Percentiles rank a stretch among this genome's conserved stretches.
Evolutionary conservation across 1,140 invertebrate genomes (phyloP).

Genomic region (Patella vulgata): DNA sequence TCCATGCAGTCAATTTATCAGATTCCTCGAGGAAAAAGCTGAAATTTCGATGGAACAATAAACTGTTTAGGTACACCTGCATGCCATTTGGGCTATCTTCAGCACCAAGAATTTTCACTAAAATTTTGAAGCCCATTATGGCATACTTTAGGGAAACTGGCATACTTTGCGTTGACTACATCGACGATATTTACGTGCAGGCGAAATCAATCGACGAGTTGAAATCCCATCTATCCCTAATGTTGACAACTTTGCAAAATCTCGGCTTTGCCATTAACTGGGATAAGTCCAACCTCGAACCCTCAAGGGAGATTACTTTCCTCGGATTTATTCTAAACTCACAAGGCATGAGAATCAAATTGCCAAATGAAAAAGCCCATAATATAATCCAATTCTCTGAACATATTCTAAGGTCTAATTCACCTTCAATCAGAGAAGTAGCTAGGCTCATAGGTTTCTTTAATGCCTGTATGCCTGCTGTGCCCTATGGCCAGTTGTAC

Average conservation of each 20-base stretch:
- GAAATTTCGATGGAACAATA: no score
- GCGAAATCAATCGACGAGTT: neutral
- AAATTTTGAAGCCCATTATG: constrained; percentile 18
- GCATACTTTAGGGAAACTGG: constrained; percentile 9
- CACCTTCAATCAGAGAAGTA: no score
- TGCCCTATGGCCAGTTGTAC: no score
- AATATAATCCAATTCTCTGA: no score
- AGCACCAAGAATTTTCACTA: constrained; percentile 19
- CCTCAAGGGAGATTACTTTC: no score
- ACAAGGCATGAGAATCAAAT: constrained; percentile 5
- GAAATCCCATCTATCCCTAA: constrained; percentile 5
- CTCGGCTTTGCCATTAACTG: constrained; percentile 5
- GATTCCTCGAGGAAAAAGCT: constrained; percentile 20
- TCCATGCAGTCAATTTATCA: constrained; percentile 21
- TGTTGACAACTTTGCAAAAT: neutral
- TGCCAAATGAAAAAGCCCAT: no score
- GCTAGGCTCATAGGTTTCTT: no score
- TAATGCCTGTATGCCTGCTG: no score
- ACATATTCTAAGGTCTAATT: no score
- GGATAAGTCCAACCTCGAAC: constrained; percentile 6
- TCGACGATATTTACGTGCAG: constrained; percentile 9
- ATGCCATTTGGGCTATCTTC: constrained; percentile 21
- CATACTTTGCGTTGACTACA: neutral
- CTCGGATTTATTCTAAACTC: constrained; percentile 20
- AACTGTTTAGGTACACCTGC: constrained; percentile 20